Conservation (phyloP, 2,113 vertebrate genomes). For the Pterocles gutturalis region DNA sequence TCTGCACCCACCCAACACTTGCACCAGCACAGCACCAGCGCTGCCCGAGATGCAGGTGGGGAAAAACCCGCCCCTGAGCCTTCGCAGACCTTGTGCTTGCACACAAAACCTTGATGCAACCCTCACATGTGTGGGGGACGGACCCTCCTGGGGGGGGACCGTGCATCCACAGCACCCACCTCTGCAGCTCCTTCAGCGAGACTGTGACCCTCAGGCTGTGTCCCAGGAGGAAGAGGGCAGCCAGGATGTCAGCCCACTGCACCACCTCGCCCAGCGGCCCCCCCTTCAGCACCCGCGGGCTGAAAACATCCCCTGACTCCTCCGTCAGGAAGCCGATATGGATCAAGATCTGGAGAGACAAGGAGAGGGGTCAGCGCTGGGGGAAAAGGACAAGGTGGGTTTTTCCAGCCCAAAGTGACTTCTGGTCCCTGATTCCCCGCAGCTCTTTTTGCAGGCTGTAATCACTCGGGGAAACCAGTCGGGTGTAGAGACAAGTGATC, state of each 20-base stretch:
- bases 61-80: background rate
- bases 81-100: background rate
- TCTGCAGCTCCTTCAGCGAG: slow-evolving; percentile 96
- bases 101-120: rapidly evolving
- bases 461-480: background rate
- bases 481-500: background rate
- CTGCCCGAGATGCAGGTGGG: rapidly evolving
- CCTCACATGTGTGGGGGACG: rapidly evolving
- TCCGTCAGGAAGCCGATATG: slow-evolving; percentile 97
- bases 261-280: slow-evolving; percentile 98
- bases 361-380: background rate
- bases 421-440: background rate
- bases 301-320: slow-evolving; percentile 97
- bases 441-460: background rate
- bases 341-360: slow-evolving; percentile 85
- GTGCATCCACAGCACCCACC: slow-evolving; percentile 76
- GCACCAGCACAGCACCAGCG: background rate
- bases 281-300: slow-evolving; percentile 93
- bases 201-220: slow-evolving; percentile 91
- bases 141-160: rapidly evolving
- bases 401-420: background rate
- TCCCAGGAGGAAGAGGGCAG: slow-evolving; percentile 90
- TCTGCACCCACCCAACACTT: background rate
- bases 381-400: background rate
- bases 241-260: slow-evolving; percentile 97